These are phyloP conservation scores for Philonicus albiceps DNA, from an alignment of 2,888 invertebrate genomes.

Conservation along the genomic window DNA sequence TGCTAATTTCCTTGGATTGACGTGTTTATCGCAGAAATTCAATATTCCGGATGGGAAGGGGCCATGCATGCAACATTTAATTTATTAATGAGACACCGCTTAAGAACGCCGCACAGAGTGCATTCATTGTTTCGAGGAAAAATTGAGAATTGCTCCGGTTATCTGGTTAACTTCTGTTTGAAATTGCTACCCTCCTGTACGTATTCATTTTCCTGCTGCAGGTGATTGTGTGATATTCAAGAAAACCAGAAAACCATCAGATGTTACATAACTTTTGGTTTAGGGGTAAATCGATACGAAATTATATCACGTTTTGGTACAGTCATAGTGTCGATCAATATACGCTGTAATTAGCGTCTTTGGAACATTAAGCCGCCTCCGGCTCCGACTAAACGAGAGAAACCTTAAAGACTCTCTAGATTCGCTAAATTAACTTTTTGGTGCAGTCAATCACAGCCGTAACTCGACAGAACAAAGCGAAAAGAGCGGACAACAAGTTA, in stretches of 20 bases:
- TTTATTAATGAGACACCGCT: not conserved
- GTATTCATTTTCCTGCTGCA: not conserved
- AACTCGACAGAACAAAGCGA: constrained; percentile 26
- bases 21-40: not conserved
- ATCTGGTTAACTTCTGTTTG: not conserved
- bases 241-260: not conserved
- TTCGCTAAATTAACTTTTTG: constrained; percentile 18
- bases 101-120: not conserved
- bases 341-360: not conserved
- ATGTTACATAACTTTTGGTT: not conserved
- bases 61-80: not conserved
- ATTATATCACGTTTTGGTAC: not conserved
- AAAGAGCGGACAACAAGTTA: constrained; percentile 29
- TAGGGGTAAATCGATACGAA: not conserved
- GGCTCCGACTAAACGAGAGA: not conserved
- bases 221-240: not conserved
- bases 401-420: not conserved
- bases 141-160: not conserved
- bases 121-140: not conserved
- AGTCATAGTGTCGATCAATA: not conserved
- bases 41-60: not conserved
- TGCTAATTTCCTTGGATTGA: constrained; percentile 1
- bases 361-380: not conserved
- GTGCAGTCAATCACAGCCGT: not conserved
- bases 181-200: not conserved